Base-by-base conservation (phyloP, 1,140 invertebrate species). In the Drosophila sturtevanti region DNA sequence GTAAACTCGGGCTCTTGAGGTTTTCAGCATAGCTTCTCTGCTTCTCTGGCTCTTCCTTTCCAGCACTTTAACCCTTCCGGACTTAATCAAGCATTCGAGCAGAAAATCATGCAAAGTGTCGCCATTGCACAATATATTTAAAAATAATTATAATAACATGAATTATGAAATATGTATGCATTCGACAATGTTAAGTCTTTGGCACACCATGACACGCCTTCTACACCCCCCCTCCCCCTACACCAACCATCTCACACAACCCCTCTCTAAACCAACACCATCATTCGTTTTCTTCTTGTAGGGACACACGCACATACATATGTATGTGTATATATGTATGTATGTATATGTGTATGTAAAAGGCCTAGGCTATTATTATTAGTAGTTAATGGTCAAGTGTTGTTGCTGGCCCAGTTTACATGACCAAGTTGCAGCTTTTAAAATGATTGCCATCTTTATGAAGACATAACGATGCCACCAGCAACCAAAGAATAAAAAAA, bases 121-220 rank as follows among this genome's bases (percentile, higher is more conserved):
- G 73, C 64, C 79, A 69, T 22, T 63, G 82, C 79, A 74, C 75
- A 75, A 72, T 77, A 76, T 81, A 81, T 87, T 87, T 89, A 89
- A 82, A 79, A 86, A 87, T 86, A 86, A 81, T 82, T 81, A 76
- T 86, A 87, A 87, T 87, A 79, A 89, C 84, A 84, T 82, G 76
- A 64, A 84, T 78, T 78, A 72, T 63, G 48, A 54, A 51, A 52
- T 52, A 54, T 63, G 44, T 34, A 52, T 41, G 27, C 41, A 48
- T 48, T 48, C 41, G 41, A 48, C 41, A 48, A 48, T 48, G 41
- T 48, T 21, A 48, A 48, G 41, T 48, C 41, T 48, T 48, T 48
- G 41, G 31, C 48, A 24, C 10, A 31, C 54, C 55, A 9, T 4
- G 31, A 27, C 34, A 38, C 37, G n/a, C 37, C 12, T n/a, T 11